phyloP scores from a whole-genome alignment of 2,797 vertebrate genomes.

The Erethizon dorsatum region DNA sequence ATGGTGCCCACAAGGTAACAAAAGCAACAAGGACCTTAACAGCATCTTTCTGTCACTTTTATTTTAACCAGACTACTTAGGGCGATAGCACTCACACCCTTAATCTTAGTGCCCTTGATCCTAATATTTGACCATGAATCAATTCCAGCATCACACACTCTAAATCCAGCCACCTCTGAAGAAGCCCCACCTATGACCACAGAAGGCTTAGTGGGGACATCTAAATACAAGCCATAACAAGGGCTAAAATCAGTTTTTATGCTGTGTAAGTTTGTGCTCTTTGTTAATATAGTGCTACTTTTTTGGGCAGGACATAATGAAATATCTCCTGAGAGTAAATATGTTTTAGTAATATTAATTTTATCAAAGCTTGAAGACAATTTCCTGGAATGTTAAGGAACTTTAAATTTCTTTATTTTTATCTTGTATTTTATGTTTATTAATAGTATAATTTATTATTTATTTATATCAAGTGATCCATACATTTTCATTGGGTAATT shows the following conservation, averaged over 20 bases:
- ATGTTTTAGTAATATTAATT: neutral
- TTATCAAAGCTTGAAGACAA: neutral
- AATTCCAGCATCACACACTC: neutral
- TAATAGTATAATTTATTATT: neutral
- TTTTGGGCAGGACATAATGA: neutral
- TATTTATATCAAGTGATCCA: neutral
- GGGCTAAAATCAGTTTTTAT: neutral
- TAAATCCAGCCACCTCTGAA: neutral
- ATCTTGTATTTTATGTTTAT: neutral
- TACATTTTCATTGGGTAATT: neutral
- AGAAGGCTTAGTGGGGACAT: neutral
- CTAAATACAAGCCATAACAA: neutral
- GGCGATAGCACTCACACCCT: neutral
- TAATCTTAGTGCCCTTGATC: neutral
- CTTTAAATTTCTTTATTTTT: neutral
- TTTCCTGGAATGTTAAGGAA: neutral
- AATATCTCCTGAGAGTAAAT: slow-evolving; percentile 9
- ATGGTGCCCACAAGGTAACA: neutral
- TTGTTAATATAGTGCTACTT: neutral
- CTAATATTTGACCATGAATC: neutral
- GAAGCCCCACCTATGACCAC: neutral
- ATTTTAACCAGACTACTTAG: neutral
- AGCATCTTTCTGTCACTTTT: neutral
- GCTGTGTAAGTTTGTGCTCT: neutral
- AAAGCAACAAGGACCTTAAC: neutral